Evolutionary conservation across 2,888 invertebrate species (phyloP).

Genomic region (Axea sp.): DNA sequence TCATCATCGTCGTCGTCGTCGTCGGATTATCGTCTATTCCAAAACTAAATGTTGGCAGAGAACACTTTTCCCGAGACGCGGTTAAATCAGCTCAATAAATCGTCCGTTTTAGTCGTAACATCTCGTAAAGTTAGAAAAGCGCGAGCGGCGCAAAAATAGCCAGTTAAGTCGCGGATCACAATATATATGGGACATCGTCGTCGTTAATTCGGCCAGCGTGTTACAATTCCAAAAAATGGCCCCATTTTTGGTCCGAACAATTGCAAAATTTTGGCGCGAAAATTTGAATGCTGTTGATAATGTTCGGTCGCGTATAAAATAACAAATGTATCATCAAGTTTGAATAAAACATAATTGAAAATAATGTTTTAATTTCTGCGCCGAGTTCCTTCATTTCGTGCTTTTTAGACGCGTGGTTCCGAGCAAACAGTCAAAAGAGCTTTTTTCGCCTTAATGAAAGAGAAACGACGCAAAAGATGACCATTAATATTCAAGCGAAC

Average conservation of each 20-base stretch:
- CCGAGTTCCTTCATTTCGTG: background rate
- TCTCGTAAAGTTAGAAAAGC: conserved; percentile 68
- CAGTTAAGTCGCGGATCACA: conserved; percentile 64
- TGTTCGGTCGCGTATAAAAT: too few relatives aligned
- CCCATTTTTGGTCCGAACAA: background rate
- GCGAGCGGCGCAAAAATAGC: conserved; percentile 68
- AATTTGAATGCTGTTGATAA: background rate
- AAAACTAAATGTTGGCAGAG: conserved; percentile 61
- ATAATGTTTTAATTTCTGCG: conserved; percentile 26
- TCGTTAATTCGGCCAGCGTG: conserved; percentile 19
- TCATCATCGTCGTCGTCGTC: conserved; percentile 57
- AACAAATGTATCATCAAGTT: too few relatives aligned
- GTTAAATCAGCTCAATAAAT: conserved; percentile 72
- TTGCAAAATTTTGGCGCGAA: background rate
- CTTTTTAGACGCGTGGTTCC: conserved; percentile 15
- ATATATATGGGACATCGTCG: conserved; percentile 33
- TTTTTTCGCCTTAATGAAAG: conserved; percentile 50
- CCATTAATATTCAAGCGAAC: conserved; percentile 60
- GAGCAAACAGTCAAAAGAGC: conserved; percentile 41
- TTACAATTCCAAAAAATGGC: conserved; percentile 27
- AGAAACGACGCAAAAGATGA: conserved; percentile 52
- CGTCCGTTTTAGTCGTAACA: conserved; percentile 70
- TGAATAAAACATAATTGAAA: conserved; percentile 18
- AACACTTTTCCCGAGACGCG: conserved; percentile 60
- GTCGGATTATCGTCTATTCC: conserved; percentile 63